Evolutionary conservation across 2,113 vertebrate genomes (phyloP).

Genomic region (Misgurnus anguillicaudatus): DNA sequence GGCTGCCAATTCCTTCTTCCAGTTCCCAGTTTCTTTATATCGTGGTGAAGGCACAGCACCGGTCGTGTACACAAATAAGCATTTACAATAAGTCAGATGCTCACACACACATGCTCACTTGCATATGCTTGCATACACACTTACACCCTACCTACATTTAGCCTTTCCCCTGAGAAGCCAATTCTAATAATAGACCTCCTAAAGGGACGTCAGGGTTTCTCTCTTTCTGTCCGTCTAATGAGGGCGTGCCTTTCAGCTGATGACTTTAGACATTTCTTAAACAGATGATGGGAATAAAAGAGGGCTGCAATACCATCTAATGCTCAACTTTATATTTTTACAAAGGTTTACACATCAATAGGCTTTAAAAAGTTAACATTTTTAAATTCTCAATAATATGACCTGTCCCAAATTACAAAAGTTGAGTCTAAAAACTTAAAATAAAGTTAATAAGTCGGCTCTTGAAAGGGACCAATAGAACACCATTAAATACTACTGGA

Average conservation of each 20-base stretch:
- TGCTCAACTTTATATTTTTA: not conserved
- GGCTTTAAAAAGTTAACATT: not conserved
- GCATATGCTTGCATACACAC: slow-evolving; percentile 45
- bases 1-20: slow-evolving; percentile 16
- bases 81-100: slow-evolving; percentile 22
- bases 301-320: not conserved
- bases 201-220: slow-evolving; percentile 57
- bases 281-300: slow-evolving; percentile 6
- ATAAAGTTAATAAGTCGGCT: too few species aligned
- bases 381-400: not conserved
- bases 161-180: slow-evolving; percentile 49
- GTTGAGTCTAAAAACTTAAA: too few species aligned
- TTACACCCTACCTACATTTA: slow-evolving; percentile 20
- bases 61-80: slow-evolving; percentile 26
- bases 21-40: slow-evolving; percentile 65
- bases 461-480: too few species aligned
- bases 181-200: slow-evolving; percentile 74
- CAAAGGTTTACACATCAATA: not conserved
- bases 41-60: slow-evolving; percentile 33
- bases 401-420: too few species aligned
- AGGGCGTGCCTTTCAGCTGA: slow-evolving; percentile 13
- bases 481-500: too few species aligned
- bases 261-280: slow-evolving; percentile 22
- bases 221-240: slow-evolving; percentile 33
- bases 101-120: slow-evolving; percentile 40